Evolutionary conservation across 2,113 vertebrate species (phyloP).

Genomic region (Hepsetus odoe): DNA sequence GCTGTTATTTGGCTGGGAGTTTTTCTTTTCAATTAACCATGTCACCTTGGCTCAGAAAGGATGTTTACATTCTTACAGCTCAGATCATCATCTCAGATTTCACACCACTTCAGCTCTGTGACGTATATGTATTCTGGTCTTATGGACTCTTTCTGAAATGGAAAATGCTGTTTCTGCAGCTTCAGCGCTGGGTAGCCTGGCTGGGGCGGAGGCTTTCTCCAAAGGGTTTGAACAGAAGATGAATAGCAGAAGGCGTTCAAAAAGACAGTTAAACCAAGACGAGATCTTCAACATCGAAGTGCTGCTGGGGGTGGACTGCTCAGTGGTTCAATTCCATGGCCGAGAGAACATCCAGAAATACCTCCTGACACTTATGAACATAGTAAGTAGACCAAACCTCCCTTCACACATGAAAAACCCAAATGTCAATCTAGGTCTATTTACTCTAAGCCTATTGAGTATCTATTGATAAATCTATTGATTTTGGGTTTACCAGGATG

Average conservation of each 20-base stretch:
- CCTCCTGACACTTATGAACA: conserved; percentile 95
- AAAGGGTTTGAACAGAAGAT: conserved; percentile 34
- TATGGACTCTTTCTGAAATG: background rate
- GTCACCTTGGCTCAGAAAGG: too few relatives aligned
- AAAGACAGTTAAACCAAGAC: conserved; percentile 76
- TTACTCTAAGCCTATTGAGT: background rate
- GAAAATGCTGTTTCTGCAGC: conserved; percentile 36
- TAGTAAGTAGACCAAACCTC: conserved; percentile 81
- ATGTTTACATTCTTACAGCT: too few relatives aligned
- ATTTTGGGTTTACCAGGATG: too few relatives aligned
- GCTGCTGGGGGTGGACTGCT: conserved; percentile 91
- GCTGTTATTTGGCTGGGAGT: too few relatives aligned
- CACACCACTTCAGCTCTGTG: too few relatives aligned
- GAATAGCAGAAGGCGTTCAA: conserved; percentile 59
- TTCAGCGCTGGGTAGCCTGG: conserved; percentile 47
- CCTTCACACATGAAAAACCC: background rate
- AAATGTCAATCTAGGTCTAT: background rate
- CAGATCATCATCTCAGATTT: too few relatives aligned
- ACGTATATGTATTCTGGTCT: too few relatives aligned
- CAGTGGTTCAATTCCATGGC: conserved; percentile 91
- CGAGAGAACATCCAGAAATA: conserved; percentile 94
- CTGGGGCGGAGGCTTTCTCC: conserved; percentile 47
- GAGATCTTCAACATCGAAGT: conserved; percentile 89
- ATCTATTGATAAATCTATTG: background rate
- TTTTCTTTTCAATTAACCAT: too few relatives aligned